Conservation (phyloP, 2,113 vertebrate genomes). For the Dipodomys spectabilis region DNA sequence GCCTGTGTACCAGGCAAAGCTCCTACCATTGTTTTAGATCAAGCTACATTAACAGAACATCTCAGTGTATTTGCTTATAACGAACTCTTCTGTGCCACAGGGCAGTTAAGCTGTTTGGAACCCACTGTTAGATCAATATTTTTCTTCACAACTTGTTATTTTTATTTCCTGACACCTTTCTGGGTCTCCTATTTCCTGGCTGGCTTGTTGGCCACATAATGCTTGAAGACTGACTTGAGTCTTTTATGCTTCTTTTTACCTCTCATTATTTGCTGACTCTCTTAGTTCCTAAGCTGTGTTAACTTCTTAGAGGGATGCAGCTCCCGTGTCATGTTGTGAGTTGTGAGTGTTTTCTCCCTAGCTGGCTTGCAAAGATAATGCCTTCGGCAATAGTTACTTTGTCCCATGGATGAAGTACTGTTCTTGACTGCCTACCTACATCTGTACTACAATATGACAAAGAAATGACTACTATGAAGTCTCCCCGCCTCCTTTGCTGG, state of each 20-base stretch:
- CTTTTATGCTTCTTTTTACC: neutral
- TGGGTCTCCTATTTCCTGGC: neutral
- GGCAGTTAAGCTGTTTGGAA: neutral
- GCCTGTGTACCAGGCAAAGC: neutral
- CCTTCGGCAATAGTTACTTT: constrained; percentile 2
- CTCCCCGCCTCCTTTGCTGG: neutral
- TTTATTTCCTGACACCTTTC: neutral
- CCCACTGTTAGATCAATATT: neutral
- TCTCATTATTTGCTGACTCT: neutral
- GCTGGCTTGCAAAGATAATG: neutral
- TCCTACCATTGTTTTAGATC: neutral
- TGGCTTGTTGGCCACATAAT: neutral
- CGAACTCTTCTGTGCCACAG: neutral
- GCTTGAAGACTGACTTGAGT: neutral
- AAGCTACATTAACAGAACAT: too few species aligned
- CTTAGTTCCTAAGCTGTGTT: neutral
- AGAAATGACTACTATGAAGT: neutral
- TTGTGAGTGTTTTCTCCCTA: neutral
- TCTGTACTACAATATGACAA: neutral
- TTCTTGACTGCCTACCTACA: neutral
- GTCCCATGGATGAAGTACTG: neutral
- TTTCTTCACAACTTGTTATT: neutral
- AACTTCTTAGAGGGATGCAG: neutral
- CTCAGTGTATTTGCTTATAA: neutral
- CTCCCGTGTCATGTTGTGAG: neutral